Conservation (phyloP, 2,888 invertebrate species). For the Osedax frankpressi region DNA sequence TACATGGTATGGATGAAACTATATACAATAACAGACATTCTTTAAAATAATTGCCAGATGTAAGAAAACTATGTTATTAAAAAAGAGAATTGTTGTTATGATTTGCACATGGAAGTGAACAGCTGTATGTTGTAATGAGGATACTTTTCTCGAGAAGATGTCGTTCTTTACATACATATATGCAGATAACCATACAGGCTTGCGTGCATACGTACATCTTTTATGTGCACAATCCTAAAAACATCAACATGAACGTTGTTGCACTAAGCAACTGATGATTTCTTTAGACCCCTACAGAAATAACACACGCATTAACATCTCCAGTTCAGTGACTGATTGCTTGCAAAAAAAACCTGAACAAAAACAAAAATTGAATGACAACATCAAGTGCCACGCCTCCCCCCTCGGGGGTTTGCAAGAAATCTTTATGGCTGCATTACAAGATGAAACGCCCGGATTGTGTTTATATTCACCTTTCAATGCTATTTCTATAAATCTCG, state of each 20-base stretch:
- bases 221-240: background rate
- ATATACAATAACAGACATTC: background rate
- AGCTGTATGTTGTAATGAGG: background rate
- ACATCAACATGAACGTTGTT: slow-evolving; percentile 1
- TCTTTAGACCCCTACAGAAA: background rate
- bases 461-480: slow-evolving; percentile 8
- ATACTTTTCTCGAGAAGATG: background rate
- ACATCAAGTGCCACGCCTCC: background rate
- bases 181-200: background rate
- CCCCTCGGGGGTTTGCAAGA: background rate
- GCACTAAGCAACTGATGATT: background rate
- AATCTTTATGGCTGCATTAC: background rate
- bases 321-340: background rate
- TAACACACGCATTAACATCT: background rate
- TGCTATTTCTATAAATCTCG: slow-evolving; percentile 4
- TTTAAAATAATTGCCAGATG: background rate
- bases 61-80: background rate
- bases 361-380: background rate
- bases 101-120: background rate
- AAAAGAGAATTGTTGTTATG: background rate
- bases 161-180: background rate
- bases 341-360: background rate
- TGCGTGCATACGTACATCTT: background rate
- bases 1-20: too few relatives aligned
- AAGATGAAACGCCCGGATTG: slow-evolving; percentile 10